Percentiles rank a stretch among this genome's conserved stretches.
phyloP scores from a whole-genome alignment of 2,113 vertebrate genomes.

The Vanacampus margaritifer region DNA sequence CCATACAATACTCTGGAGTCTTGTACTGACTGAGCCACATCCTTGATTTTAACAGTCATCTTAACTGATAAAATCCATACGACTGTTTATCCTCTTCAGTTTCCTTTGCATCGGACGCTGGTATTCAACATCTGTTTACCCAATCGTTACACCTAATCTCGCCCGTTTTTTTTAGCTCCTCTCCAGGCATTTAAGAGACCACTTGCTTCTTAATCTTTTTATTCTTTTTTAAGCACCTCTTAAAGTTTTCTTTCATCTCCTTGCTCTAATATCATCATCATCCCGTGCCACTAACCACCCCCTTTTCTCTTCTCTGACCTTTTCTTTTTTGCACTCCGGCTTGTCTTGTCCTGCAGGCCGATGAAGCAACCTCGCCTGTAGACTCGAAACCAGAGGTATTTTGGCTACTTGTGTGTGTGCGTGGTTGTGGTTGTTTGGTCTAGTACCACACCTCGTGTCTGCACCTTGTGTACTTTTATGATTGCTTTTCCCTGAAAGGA shows the following conservation, averaged over 20 bases:
- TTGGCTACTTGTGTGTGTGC: conserved; percentile 44
- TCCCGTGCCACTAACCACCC: conserved; percentile 38
- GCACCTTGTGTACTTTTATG: conserved; percentile 14
- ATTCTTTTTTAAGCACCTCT: conserved; percentile 21
- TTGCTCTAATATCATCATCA: conserved; percentile 37
- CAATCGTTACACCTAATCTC: conserved; percentile 13
- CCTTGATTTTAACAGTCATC: not conserved
- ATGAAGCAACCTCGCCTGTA: conserved; percentile 70
- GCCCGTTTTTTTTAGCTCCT: conserved; percentile 5
- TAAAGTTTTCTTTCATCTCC: conserved; percentile 26
- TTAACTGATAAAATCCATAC: too few species aligned
- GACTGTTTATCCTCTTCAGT: conserved; percentile 21
- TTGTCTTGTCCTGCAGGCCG: conserved; percentile 58
- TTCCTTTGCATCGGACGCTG: conserved; percentile 29
- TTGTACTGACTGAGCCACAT: not conserved
- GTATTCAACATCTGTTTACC: conserved; percentile 36
- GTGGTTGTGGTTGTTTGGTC: conserved; percentile 35
- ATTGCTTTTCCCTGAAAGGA: conserved; percentile 16
- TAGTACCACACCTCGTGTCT: not conserved
- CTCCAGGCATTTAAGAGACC: conserved; percentile 2
- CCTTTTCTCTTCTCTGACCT: conserved; percentile 40
- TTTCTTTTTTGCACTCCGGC: conserved; percentile 22
- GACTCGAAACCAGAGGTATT: conserved; percentile 79
- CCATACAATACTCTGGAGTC: not conserved
- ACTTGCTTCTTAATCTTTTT: conserved; percentile 7